A percentile compares a stretch with the other conserved stretches of the same genome.
phyloP scores from a whole-genome alignment of 2,888 invertebrate species.

The Xestia rhomboidea region DNA sequence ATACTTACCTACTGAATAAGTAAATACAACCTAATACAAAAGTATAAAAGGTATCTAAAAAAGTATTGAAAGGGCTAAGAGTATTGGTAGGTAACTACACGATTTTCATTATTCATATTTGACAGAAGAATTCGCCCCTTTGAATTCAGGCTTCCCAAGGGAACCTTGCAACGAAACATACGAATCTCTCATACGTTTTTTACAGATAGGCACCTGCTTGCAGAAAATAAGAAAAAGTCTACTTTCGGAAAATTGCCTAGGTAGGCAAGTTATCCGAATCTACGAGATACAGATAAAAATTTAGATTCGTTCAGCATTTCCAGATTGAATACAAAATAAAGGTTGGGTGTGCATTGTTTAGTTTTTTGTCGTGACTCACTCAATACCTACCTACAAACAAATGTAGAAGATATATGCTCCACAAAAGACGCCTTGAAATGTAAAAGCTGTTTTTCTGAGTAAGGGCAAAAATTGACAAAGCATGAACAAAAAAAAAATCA shows the following conservation, averaged over 20 bases:
- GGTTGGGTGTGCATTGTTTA: conserved; percentile 28
- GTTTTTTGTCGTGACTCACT: conserved; percentile 45
- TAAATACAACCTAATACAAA: background rate
- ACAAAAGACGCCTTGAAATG: conserved; percentile 39
- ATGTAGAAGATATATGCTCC: background rate
- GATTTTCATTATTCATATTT: conserved; percentile 68
- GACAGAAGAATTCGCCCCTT: conserved; percentile 55
- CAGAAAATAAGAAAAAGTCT: conserved; percentile 55
- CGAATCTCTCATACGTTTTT: conserved; percentile 55
- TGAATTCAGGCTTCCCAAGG: conserved; percentile 51
- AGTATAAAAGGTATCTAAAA: conserved; percentile 16
- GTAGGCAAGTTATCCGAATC: conserved; percentile 50
- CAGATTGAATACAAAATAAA: conserved; percentile 49
- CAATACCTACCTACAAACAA: background rate
- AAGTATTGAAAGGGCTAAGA: conserved; percentile 56
- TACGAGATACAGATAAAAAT: conserved; percentile 54
- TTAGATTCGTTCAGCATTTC: conserved; percentile 59
- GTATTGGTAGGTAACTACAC: conserved; percentile 59
- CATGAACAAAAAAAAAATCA: conserved; percentile 25
- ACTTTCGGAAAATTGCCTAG: conserved; percentile 57
- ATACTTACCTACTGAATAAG: background rate
- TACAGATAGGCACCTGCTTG: conserved; percentile 46
- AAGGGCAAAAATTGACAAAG: conserved; percentile 24
- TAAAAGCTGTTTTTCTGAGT: conserved; percentile 42
- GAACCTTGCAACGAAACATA: conserved; percentile 54